Percentiles rank a stretch among this genome's conserved stretches.
Conservation (phyloP, 2,888 invertebrate species). For the Ommatoiulus sabulosus region DNA sequence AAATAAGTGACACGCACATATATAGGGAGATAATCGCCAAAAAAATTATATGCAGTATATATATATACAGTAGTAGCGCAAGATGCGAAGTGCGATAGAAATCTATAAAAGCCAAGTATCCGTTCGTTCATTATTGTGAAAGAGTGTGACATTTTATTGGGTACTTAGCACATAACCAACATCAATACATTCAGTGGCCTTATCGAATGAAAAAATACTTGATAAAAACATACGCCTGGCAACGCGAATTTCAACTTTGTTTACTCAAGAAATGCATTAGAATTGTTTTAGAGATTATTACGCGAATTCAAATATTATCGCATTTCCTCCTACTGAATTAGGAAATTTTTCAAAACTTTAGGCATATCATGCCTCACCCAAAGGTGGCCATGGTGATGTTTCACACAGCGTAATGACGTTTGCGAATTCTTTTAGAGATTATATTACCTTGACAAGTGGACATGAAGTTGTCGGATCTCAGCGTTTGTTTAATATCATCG, state of each 20-base stretch:
- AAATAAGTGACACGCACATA: slow-evolving; percentile 3
- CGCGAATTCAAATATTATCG: background rate
- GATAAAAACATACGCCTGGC: background rate
- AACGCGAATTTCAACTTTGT: background rate
- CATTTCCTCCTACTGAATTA: too few species aligned
- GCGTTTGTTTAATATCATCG: too few species aligned
- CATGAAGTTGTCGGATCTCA: too few species aligned
- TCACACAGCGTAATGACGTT: too few species aligned
- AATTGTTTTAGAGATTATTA: background rate
- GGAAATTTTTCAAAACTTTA: too few species aligned
- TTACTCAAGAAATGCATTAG: background rate
- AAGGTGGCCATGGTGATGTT: background rate
- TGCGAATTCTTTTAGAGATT: too few species aligned
- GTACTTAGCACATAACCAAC: background rate
- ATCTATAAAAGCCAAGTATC: background rate
- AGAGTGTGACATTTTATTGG: background rate
- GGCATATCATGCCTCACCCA: background rate
- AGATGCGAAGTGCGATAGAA: background rate
- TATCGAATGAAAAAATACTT: background rate
- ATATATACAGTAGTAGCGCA: background rate
- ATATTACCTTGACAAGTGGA: background rate
- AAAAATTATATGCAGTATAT: background rate
- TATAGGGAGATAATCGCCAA: background rate
- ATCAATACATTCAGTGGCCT: background rate
- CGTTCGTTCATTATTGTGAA: background rate